phyloP scores from a whole-genome alignment of 2,888 invertebrate species.

The Epirrhoe tristata region DNA sequence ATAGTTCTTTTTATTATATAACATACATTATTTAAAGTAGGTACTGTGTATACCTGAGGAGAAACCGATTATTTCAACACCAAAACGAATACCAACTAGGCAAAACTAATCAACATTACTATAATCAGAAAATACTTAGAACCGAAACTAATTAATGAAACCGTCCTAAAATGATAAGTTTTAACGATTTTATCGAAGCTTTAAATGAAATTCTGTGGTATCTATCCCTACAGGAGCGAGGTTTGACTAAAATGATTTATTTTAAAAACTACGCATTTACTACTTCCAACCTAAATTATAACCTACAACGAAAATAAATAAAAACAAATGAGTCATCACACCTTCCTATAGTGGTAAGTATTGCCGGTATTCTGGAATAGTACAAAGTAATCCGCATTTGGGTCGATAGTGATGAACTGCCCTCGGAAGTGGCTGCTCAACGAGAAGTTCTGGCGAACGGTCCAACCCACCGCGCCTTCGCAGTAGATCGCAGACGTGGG shows the following conservation, averaged over 20 bases:
- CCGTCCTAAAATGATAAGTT: background rate
- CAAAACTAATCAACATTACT: no score
- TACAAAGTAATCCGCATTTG: slow-evolving; percentile 85
- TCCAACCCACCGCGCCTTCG: slow-evolving; percentile 93
- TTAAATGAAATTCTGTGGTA: background rate
- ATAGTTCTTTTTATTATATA: no score
- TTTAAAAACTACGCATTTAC: no score
- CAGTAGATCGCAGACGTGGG: slow-evolving; percentile 96
- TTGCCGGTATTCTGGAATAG: slow-evolving; percentile 86
- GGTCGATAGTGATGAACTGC: slow-evolving; percentile 93
- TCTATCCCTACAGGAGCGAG: no score
- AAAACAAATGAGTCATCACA: slow-evolving; percentile 1
- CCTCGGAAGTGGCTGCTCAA: slow-evolving; percentile 98
- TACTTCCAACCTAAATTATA: no score
- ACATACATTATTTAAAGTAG: no score
- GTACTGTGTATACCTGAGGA: no score
- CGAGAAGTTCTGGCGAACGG: slow-evolving; percentile 95
- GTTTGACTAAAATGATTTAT: no score
- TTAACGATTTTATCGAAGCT: no score
- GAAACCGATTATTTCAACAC: no score
- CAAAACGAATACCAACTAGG: no score
- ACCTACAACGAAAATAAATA: background rate
- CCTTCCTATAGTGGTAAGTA: slow-evolving; percentile 91
- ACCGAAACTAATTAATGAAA: background rate
- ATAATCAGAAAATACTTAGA: no score